Base-by-base conservation (phyloP, 2,113 vertebrate genomes). In the Salvelinus namaycush region DNA sequence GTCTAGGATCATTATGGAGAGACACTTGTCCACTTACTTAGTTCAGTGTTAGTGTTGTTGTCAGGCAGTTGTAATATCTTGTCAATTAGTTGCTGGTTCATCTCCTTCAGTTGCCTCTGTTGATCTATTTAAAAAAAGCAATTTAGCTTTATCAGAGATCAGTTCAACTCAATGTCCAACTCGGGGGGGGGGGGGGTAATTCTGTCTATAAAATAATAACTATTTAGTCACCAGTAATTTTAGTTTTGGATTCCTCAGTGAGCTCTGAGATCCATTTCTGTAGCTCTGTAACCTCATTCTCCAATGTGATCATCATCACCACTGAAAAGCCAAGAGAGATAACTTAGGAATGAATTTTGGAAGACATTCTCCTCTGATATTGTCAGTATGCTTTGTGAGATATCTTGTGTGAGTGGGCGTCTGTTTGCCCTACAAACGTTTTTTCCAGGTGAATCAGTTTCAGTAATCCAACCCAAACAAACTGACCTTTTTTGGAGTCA, bases 241-340 rank as follows among this genome's bases (percentile, higher is more conserved):
- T 8, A 22, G 59, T 22, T 62, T 62, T 11, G 59, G 18, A 62
- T 62, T n/a, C n/a, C 59, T 22, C n/a, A 11, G 18, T 62, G 59
- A 62, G 20, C 20, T 22, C 59, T 1, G 2, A 22, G 59, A 22
- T 62, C 59, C n/a, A 24, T 62, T 34, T 65, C 39, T 74, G 34
- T 34, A 74, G 60, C 59, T 49, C 73, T 26, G 7, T 26, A 39
- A 74, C n/a, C n/a, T 26, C 48, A 65, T 34, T 74, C 62, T 74
- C 27, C 14, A 74, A 44, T 12, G 34, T 22, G 24, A 65, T 18
- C 44, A 74, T 65, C 73, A 48, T 65, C 13, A 74, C 20, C 44
- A 74, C 73, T 74, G 59, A 49, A 65, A 49, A 16, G 59, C 31
- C 29, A 27, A 65, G 44, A 26, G 48, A 39, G 62, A n/a, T 34